Evolutionary conservation across 2,113 vertebrate genomes (phyloP), one percentile per base, ranked within the genome.

Genomic region (Cololabis saira): DNA sequence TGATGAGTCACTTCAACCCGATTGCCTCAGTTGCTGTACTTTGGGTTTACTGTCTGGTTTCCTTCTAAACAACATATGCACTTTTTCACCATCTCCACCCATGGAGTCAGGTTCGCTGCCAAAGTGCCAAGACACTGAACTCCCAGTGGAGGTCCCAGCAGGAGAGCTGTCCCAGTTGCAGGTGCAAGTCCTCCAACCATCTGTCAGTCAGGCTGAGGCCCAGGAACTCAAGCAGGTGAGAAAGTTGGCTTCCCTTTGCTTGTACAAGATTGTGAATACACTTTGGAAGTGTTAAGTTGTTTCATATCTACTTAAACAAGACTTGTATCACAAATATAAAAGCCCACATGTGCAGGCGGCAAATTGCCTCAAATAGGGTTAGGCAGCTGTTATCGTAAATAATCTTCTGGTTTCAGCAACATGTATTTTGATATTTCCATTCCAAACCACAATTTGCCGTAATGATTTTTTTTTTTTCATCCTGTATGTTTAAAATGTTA

Each of bases 151-250:
- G 79, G 71, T 89, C 22, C 86, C 91, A 0, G 74, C 65, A 14
- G 95, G 89, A 69, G 88, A 85, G 56, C 78, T 84, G 57, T 93
- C 90, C 55, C 90, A 90, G 37, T 67, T 89, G 62, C 94, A 96
- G 84, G 82, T 94, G 47, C 93, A 96, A 67, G 75, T 76, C 33
- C 89, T 93, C 3, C 84, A 91, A 64, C 93, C 92, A 2, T 51
- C 91, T 2, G 85, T 95, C 6, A 93, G 95, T 4, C 93, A 95
- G 71, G 91, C 92, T 1, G 96, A 98, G 49, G 92, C 94, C 47
- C 92, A 93, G 86, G 95, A 98, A 65, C 93, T 99, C 15, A 90
- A 87, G 57, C 95, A 98, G 96, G 97, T 99, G 89, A 92, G 83
- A 42, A 59, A 55, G 50, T 16, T 41, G 41, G n/a, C 30, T 33